phyloP scores from a whole-genome alignment of 1,140 invertebrate species.

The Ips typographus region DNA sequence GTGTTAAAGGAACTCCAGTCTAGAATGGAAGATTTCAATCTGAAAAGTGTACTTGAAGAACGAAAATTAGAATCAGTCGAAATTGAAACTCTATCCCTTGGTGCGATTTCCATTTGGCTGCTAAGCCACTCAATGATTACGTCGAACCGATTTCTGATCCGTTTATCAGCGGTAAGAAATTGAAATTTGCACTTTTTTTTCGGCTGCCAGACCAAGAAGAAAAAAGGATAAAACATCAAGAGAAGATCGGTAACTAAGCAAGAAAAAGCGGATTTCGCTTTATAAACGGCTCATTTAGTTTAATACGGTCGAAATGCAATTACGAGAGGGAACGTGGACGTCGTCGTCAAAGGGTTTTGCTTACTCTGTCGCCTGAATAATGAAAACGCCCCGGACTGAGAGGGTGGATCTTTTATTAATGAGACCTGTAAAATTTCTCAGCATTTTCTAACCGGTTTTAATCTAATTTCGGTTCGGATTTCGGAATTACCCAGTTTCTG shows the following conservation, averaged over 20 bases:
- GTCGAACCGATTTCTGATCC: no score
- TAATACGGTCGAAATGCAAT: slow-evolving; percentile 6
- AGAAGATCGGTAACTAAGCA: no score
- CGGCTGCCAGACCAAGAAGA: no score
- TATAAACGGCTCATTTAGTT: slow-evolving; percentile 2
- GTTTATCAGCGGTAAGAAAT: no score
- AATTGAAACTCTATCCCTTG: no score
- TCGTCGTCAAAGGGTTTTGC: slow-evolving; percentile 5
- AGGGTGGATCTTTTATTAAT: background rate
- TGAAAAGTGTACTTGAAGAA: no score
- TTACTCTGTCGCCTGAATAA: slow-evolving; percentile 1
- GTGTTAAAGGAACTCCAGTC: no score
- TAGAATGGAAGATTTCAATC: no score
- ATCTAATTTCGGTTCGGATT: background rate
- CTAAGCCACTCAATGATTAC: no score
- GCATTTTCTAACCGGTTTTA: background rate
- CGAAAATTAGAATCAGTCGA: no score
- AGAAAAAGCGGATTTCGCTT: background rate
- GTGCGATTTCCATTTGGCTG: no score
- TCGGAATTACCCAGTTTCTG: background rate
- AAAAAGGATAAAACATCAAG: background rate
- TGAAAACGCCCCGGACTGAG: background rate
- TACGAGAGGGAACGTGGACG: background rate
- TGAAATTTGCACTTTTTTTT: no score
- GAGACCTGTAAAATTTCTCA: background rate